Conservation (phyloP, 1,140 invertebrate species). For the Drosophila orosa region DNA sequence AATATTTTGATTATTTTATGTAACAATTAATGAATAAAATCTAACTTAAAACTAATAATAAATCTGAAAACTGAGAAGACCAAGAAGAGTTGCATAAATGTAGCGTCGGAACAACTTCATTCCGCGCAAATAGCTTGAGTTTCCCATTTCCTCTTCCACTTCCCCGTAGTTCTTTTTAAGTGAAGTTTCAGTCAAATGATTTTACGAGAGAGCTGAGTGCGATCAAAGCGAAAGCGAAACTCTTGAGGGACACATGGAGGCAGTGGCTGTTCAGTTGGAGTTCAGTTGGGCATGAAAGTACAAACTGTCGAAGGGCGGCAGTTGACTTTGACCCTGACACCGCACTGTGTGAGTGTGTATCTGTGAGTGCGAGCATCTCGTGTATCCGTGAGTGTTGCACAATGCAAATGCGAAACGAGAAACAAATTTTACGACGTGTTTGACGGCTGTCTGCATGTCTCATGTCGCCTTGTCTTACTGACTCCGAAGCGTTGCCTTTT, state of each 20-base stretch:
- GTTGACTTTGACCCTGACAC: constrained; percentile 80
- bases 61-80: background rate
- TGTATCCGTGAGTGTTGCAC: constrained; percentile 57
- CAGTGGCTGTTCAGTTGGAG: constrained; percentile 8
- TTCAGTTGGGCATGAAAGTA: constrained; percentile 66
- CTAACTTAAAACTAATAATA: background rate
- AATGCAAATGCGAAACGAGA: constrained; percentile 80
- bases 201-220: constrained; percentile 42
- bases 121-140: constrained; percentile 11
- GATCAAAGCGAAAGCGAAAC: constrained; percentile 60
- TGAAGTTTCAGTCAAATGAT: constrained; percentile 50
- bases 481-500: constrained; percentile 19
- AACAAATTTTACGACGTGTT: constrained; percentile 82
- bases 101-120: background rate
- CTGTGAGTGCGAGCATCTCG: constrained; percentile 15
- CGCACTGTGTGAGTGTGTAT: constrained; percentile 17
- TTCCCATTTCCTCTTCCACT: constrained; percentile 20
- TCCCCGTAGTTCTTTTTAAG: constrained; percentile 6
- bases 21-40: background rate
- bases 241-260: constrained; percentile 38
- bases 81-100: background rate
- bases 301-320: constrained; percentile 59
- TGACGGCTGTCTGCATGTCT: constrained; percentile 67
- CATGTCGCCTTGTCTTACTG: constrained; percentile 42
- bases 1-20: background rate